Evolutionary conservation across 2,888 invertebrate genomes (phyloP).

Genomic region (Choreutis nemorana): DNA sequence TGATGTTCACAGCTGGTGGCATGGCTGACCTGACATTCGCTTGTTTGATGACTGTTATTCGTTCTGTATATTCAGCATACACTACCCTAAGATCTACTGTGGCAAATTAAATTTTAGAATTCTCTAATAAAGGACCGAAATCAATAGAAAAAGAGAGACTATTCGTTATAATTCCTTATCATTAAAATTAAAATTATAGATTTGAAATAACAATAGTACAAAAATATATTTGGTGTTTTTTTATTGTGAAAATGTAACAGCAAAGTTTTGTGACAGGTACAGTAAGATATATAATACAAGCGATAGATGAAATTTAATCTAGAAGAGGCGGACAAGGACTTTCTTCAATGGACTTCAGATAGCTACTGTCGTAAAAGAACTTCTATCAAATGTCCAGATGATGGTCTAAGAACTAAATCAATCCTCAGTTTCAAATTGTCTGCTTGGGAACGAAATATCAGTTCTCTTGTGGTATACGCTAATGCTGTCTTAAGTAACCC

Average conservation of each 20-base stretch:
- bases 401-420: slow-evolving; percentile 25
- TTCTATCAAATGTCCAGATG: slow-evolving; percentile 26
- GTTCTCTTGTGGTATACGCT: slow-evolving; percentile 26
- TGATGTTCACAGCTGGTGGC: slow-evolving; percentile 34
- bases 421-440: slow-evolving; percentile 26
- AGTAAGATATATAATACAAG: too few relatives aligned
- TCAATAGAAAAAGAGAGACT: not conserved
- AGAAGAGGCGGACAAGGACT: too few relatives aligned
- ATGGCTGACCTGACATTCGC: slow-evolving; percentile 24
- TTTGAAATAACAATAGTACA: not conserved
- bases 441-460: slow-evolving; percentile 25
- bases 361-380: slow-evolving; percentile 17
- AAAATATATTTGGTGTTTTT: not conserved
- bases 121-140: too few relatives aligned
- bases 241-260: too few relatives aligned
- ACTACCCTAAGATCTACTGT: slow-evolving; percentile 30
- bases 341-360: not conserved
- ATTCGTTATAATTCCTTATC: not conserved
- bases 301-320: too few relatives aligned
- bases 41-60: slow-evolving; percentile 29
- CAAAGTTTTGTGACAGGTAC: too few relatives aligned
- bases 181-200: not conserved
- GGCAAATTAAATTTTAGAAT: slow-evolving; percentile 3
- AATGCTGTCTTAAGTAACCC: slow-evolving; percentile 32
- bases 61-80: slow-evolving; percentile 33